These are phyloP conservation scores for Hemiprocne comata DNA, from an alignment of 2,113 vertebrate genomes.

Conservation along the genomic window DNA sequence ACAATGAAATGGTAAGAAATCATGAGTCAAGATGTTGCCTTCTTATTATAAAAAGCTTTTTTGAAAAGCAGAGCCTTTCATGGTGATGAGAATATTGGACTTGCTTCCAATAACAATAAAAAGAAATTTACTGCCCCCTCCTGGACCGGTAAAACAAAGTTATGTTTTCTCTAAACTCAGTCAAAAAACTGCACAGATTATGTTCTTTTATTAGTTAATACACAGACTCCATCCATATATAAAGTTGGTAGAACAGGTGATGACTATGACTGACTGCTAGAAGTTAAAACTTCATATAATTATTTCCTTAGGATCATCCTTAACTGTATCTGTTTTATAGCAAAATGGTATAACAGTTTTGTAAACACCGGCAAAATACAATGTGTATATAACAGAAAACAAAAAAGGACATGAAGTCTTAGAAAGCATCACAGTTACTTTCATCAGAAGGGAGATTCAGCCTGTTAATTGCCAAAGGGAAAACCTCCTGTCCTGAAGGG, in stretches of 20 bases:
- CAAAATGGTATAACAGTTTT: neutral
- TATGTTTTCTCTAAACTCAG: neutral
- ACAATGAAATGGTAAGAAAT: neutral
- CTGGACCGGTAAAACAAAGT: conserved; percentile 54
- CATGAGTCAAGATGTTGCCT: neutral
- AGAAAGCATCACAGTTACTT: neutral
- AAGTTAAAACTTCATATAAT: neutral
- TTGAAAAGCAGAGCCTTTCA: neutral
- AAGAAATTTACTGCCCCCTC: conserved; percentile 77
- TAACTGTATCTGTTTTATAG: rapidly evolving
- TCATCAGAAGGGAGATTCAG: neutral
- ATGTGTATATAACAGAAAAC: neutral
- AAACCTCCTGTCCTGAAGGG: neutral
- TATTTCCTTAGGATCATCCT: neutral
- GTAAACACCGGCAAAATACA: neutral
- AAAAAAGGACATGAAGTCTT: neutral
- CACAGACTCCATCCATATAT: neutral
- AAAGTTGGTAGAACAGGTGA: neutral
- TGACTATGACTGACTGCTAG: neutral
- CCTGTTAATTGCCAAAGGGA: neutral
- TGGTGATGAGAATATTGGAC: neutral
- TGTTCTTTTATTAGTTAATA: neutral
- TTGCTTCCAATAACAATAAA: conserved; percentile 36
- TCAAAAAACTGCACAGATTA: neutral
- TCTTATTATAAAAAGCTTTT: neutral